phyloP scores from a whole-genome alignment of 2,888 invertebrate species.

The Xestia ashworthii region DNA sequence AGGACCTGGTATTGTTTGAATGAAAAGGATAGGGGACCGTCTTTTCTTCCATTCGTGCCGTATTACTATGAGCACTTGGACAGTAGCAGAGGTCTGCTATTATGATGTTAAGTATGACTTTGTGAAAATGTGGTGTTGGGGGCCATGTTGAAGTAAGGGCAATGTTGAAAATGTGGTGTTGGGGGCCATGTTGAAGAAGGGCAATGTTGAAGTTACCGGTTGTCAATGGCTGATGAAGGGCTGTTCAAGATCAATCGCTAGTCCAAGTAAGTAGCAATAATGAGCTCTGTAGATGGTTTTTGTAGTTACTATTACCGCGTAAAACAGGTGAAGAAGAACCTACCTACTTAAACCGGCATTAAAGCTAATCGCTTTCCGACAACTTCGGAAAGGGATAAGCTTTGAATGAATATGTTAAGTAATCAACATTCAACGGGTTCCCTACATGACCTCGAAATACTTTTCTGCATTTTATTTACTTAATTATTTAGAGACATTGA shows the following conservation, averaged over 20 bases:
- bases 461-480: no score
- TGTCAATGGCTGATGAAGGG: not conserved
- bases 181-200: no score
- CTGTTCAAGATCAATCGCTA: not conserved
- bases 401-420: no score
- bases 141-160: no score
- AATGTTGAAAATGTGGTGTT: not conserved
- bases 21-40: not conserved
- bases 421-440: no score
- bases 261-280: not conserved
- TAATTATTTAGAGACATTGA: no score
- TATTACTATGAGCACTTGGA: not conserved
- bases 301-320: not conserved
- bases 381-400: no score
- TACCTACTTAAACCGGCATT: no score
- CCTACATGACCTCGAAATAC: no score
- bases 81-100: not conserved
- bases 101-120: not conserved
- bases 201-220: not conserved
- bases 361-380: no score
- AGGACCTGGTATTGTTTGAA: not conserved
- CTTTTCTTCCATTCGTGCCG: not conserved
- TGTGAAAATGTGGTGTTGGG: not conserved
- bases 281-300: not conserved
- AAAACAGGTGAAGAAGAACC: not conserved